Evolutionary conservation across 2,888 invertebrate species (phyloP), one percentile per base, ranked within the genome.

Genomic region (Strigamia crassipes): DNA sequence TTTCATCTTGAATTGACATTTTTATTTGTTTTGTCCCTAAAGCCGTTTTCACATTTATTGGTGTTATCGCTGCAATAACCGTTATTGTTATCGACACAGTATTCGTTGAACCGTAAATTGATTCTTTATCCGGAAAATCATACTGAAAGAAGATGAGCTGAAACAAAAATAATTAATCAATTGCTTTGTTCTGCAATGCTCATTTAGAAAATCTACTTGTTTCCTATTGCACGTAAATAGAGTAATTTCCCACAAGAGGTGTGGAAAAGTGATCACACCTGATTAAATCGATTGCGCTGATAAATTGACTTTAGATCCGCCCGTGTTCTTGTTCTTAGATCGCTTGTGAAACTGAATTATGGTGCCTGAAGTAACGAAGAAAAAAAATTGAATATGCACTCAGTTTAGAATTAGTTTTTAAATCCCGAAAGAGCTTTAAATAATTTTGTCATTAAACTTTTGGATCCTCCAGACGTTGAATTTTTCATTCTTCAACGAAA

Each of bases 231-330:
- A 46, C 4, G 15, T 46, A 13, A 13, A 46, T 46, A 15, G 46
- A 46, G 38, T 38, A 38, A 38, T 18, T 18, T 9, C 1, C 56
- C 56, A 56, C 9, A 56, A 56, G n/a, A 56, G 56, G n/a, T 18
- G 56, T 56, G 56, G 18, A 18, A 18, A 56, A 18, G n/a, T 56
- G 56, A 56, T 56, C 56, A 56, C 56, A 56, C 56, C 56, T 56
- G n/a, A 56, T 56, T 56, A 56, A 56, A 56, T 56, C 56, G 56
- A 56, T 56, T 21, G 18, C 9, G 56, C 56, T 56, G 56, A 56
- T 56, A 56, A 56, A 56, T 56, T 18, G 56, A 18, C 56, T 56
- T 21, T 18, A 9, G 56, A 18, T 18, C 56, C 18, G 9, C 56
- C 56, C 18, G 6, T 18, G 5, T 18, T 2, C 56, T 56, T 18